Evolutionary conservation across 2,113 vertebrate genomes (phyloP).

Genomic region (Limanda limanda): DNA sequence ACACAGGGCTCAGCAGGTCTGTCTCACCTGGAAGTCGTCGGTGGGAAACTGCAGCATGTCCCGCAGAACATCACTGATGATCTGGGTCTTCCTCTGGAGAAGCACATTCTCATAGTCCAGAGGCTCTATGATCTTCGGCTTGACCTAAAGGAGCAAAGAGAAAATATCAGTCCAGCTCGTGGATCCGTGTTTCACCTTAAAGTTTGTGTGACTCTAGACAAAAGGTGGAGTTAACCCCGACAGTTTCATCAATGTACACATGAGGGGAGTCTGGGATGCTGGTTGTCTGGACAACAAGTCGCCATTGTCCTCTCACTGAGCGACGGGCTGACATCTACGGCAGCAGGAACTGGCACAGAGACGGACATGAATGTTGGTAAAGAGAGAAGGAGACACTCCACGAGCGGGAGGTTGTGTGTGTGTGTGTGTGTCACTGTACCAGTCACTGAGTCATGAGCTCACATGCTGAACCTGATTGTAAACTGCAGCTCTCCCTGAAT

Average conservation of each 20-base stretch:
- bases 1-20: not conserved
- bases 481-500: not conserved
- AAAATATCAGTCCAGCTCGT: slow-evolving; percentile 2
- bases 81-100: slow-evolving; percentile 95
- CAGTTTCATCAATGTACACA: not conserved
- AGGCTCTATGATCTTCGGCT: slow-evolving; percentile 96
- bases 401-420: slow-evolving; percentile 24
- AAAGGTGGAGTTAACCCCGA: too few species aligned
- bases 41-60: slow-evolving; percentile 97
- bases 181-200: too few species aligned
- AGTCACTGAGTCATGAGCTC: slow-evolving; percentile 73
- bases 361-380: slow-evolving; percentile 53
- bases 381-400: slow-evolving; percentile 28
- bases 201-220: too few species aligned
- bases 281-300: slow-evolving; percentile 52
- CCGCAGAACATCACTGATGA: slow-evolving; percentile 91
- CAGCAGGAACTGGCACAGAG: slow-evolving; percentile 41
- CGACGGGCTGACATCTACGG: slow-evolving; percentile 14
- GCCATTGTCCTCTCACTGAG: slow-evolving; percentile 54
- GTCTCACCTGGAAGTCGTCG: slow-evolving; percentile 94
- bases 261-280: slow-evolving; percentile 13
- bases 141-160: slow-evolving; percentile 84
- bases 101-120: slow-evolving; percentile 96
- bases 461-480: slow-evolving; percentile 37
- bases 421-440: slow-evolving; percentile 69